These are phyloP conservation scores for Rhynchopsitta pachyrhyncha DNA, from an alignment of 2,113 vertebrate species.

Conservation along the genomic window DNA sequence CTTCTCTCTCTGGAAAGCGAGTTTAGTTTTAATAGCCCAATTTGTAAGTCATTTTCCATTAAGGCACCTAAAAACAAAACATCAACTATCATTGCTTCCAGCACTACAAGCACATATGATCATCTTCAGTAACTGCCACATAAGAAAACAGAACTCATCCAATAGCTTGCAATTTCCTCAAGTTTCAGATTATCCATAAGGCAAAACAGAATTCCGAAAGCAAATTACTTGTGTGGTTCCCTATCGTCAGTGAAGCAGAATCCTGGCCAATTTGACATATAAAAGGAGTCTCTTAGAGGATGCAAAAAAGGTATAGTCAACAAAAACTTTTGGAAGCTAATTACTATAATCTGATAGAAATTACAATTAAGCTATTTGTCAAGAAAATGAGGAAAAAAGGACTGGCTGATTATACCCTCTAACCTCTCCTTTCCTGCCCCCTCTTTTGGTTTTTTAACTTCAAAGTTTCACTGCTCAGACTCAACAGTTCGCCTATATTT, in stretches of 20 bases:
- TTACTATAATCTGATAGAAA: neutral
- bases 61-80: neutral
- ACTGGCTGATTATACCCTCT: neutral
- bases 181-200: neutral
- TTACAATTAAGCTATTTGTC: neutral
- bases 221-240: neutral
- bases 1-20: neutral
- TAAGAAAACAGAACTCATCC: neutral
- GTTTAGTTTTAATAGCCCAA: neutral
- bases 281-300: neutral
- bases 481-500: neutral
- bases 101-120: neutral
- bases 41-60: neutral
- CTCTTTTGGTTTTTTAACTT: neutral
- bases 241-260: neutral
- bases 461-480: neutral
- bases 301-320: rapidly evolving
- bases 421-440: neutral
- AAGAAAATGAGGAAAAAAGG: neutral
- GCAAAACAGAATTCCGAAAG: neutral
- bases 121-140: neutral
- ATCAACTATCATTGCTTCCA: neutral
- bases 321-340: neutral
- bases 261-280: neutral
- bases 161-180: neutral